Conservation (phyloP, 2,888 invertebrate species). For the Sicus ferrugineus region DNA sequence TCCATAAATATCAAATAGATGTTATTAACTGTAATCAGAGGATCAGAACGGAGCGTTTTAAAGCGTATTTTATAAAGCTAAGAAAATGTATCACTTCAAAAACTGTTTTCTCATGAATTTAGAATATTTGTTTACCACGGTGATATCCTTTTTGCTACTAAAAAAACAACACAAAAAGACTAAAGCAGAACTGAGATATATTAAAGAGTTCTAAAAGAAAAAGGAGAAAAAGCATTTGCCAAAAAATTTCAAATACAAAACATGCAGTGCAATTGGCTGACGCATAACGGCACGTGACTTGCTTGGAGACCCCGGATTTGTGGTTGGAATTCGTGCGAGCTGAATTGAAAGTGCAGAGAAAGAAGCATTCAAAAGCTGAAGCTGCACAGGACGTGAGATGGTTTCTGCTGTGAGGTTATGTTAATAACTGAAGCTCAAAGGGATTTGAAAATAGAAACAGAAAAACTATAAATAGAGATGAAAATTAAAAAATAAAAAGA, state of each 20-base stretch:
- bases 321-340: background rate
- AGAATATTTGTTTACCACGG: too few species aligned
- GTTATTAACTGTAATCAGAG: background rate
- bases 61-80: background rate
- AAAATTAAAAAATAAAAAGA: background rate
- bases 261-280: background rate
- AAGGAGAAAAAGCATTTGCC: background rate
- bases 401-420: background rate
- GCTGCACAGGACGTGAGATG: background rate
- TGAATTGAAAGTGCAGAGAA: background rate
- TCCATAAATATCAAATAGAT: too few species aligned
- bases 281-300: conserved; percentile 4
- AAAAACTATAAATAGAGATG: background rate
- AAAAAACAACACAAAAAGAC: too few species aligned
- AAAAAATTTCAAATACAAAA: too few species aligned
- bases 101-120: too few species aligned
- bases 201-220: too few species aligned
- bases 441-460: background rate
- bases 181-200: too few species aligned
- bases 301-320: background rate
- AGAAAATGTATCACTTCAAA: too few species aligned
- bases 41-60: background rate
- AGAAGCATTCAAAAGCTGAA: background rate
- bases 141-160: too few species aligned
- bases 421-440: conserved; percentile 8